Evolutionary conservation across 2,797 vertebrate species (phyloP).

Genomic region (Takifugu ocellatus): DNA sequence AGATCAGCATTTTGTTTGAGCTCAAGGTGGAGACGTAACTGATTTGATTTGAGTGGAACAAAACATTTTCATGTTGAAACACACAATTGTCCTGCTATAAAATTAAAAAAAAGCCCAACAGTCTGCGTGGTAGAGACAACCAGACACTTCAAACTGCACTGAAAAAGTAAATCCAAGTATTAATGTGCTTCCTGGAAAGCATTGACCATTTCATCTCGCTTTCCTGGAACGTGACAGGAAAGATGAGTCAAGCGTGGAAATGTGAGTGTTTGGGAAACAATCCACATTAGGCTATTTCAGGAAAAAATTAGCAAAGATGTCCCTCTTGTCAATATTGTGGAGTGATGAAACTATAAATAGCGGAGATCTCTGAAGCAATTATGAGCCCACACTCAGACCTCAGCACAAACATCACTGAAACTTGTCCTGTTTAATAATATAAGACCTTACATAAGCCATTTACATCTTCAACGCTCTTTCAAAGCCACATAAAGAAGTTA

Average conservation of each 20-base stretch:
- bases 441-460: conserved; percentile 77
- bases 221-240: background rate
- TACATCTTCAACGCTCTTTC: conserved; percentile 72
- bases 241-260: conserved; percentile 2
- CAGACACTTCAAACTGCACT: too few species aligned
- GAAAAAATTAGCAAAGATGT: conserved; percentile 31
- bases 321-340: conserved; percentile 70
- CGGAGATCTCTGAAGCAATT: conserved; percentile 75
- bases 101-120: too few species aligned
- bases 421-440: conserved; percentile 77
- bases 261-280: conserved; percentile 18
- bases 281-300: conserved; percentile 23
- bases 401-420: conserved; percentile 68
- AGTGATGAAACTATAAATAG: conserved; percentile 72
- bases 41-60: too few species aligned
- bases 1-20: too few species aligned
- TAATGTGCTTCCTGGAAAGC: too few species aligned
- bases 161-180: too few species aligned
- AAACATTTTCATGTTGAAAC: too few species aligned
- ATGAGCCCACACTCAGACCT: conserved; percentile 71
- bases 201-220: background rate
- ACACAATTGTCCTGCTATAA: too few species aligned
- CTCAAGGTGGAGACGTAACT: too few species aligned
- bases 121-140: too few species aligned
- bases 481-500: conserved; percentile 76